These are phyloP conservation scores for Drosophila murphyi DNA, from an alignment of 1,140 invertebrate species.

Conservation along the genomic window DNA sequence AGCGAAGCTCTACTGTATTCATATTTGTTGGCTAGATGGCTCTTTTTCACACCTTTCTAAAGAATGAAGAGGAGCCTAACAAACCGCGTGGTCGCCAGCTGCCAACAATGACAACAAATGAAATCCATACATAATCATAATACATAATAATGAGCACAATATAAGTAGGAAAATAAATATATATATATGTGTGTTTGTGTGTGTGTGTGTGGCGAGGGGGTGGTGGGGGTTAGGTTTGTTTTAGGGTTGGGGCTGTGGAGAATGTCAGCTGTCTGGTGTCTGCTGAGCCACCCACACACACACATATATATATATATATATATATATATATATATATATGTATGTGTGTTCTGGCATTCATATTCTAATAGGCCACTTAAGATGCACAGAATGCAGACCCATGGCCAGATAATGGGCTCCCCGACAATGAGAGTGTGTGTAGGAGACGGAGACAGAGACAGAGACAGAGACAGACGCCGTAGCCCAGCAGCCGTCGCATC, in stretches of 20 bases:
- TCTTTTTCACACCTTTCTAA: conserved; percentile 55
- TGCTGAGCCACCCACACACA: conserved; percentile 16
- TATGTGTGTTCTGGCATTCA: conserved; percentile 46
- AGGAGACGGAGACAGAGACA: neutral
- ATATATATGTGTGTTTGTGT: too few species aligned
- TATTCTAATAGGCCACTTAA: conserved; percentile 74
- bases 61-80: conserved; percentile 26
- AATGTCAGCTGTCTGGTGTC: conserved; percentile 25
- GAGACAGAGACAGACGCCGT: too few species aligned
- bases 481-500: neutral
- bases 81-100: conserved; percentile 12
- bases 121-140: conserved; percentile 69
- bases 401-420: conserved; percentile 41
- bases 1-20: neutral
- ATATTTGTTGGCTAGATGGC: conserved; percentile 1
- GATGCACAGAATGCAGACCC: conserved; percentile 51
- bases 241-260: neutral
- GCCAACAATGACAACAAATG: conserved; percentile 62
- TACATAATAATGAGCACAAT: conserved; percentile 59
- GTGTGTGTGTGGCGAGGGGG: neutral
- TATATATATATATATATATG: conserved; percentile 12
- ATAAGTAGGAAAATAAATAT: neutral
- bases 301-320: neutral
- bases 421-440: conserved; percentile 28
- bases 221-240: neutral